These are phyloP conservation scores for Hippasteria phrygiana DNA, from an alignment of 53 echinoderm and acorn worm species.

Conservation along the genomic window DNA sequence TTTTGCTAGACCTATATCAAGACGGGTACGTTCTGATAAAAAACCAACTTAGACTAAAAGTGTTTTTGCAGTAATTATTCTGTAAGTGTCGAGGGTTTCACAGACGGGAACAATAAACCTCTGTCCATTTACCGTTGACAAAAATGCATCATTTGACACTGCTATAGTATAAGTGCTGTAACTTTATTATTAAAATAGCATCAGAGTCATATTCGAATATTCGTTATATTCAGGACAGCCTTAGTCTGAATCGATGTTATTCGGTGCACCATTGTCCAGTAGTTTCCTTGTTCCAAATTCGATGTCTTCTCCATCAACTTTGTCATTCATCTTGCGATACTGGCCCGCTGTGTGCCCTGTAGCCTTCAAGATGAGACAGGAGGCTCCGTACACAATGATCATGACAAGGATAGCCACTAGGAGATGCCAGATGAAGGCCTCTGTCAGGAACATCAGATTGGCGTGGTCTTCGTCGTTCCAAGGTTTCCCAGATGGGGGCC, in stretches of 20 bases:
- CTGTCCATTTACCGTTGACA: no score
- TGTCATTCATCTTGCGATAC: constrained; percentile 77
- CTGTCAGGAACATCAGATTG: constrained; percentile 88
- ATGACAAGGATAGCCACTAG: constrained; percentile 78
- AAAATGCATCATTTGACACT: no score
- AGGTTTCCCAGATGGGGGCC: constrained; percentile 79
- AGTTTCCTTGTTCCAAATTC: constrained; percentile 38
- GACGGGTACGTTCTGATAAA: no score
- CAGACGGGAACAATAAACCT: no score
- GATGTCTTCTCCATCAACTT: constrained; percentile 19
- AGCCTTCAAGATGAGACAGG: constrained; percentile 60
- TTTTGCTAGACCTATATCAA: no score
- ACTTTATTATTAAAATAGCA: no score
- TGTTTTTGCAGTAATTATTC: no score
- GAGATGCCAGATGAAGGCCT: constrained; percentile 92
- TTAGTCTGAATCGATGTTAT: constrained; percentile 24
- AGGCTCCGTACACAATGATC: constrained; percentile 78
- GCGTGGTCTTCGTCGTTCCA: constrained; percentile 84
- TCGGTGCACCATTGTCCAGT: constrained; percentile 52
- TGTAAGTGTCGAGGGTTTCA: no score
- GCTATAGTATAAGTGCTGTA: no score
- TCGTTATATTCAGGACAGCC: background rate
- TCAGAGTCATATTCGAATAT: no score
- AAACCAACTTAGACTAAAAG: no score
- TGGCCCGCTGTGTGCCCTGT: constrained; percentile 75